A percentile compares a stretch with the other conserved stretches of the same genome.
These are phyloP conservation scores for Arremon brunneinucha DNA, from an alignment of 2,797 vertebrate genomes.

Conservation along the genomic window DNA sequence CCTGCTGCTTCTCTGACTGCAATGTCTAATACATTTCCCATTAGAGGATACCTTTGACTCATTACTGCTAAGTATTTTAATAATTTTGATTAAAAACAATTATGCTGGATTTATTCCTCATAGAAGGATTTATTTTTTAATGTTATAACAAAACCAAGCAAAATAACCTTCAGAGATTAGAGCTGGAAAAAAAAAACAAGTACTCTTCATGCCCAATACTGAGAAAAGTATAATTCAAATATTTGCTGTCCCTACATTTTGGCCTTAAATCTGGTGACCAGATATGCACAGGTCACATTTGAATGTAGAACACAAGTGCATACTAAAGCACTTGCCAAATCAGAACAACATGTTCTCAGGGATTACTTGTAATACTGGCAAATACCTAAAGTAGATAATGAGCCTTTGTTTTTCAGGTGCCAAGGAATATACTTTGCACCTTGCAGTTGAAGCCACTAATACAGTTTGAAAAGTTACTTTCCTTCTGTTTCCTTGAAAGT, in stretches of 20 bases:
- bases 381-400: constrained; percentile 18
- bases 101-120: not conserved
- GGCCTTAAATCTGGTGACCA: not conserved
- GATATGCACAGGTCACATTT: not conserved
- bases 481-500: not conserved
- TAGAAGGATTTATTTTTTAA: not conserved
- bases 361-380: not conserved
- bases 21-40: not conserved
- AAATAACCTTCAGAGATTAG: not conserved
- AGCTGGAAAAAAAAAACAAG: not conserved
- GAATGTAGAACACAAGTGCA: not conserved
- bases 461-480: not conserved
- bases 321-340: not conserved
- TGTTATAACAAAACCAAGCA: not conserved
- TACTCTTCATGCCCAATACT: not conserved
- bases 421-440: not conserved
- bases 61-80: not conserved
- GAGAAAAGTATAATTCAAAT: not conserved
- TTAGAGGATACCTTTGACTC: not conserved
- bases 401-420: constrained; percentile 13
- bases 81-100: not conserved
- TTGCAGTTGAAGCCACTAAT: not conserved
- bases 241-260: not conserved
- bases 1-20: not conserved
- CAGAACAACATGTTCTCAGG: not conserved